phyloP scores from a whole-genome alignment of 1,140 invertebrate genomes.

The Carposina sasakii region DNA sequence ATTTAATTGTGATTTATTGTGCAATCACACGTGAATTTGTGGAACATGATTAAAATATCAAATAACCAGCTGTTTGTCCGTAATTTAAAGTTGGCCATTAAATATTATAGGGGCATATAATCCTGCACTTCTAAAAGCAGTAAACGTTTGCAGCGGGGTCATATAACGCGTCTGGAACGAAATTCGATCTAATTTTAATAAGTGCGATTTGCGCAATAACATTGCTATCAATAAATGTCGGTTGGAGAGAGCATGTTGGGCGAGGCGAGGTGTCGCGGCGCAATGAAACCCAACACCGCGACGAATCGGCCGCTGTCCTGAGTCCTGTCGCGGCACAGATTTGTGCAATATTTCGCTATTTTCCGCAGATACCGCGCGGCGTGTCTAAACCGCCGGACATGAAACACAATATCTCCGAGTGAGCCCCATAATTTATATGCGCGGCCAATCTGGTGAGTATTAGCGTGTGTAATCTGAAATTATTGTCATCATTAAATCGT shows the following conservation, averaged over 20 bases:
- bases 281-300: constrained; percentile 69
- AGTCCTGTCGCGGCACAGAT: constrained; percentile 65
- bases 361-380: constrained; percentile 60
- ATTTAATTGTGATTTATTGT: no score
- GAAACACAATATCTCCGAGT: constrained; percentile 68
- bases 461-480: constrained; percentile 45
- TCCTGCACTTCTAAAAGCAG: constrained; percentile 18
- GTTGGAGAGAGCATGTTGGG: constrained; percentile 29
- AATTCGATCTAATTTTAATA: constrained; percentile 40
- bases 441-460: constrained; percentile 40
- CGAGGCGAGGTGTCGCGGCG: constrained; percentile 41
- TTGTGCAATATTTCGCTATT: constrained; percentile 69
- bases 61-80: no score
- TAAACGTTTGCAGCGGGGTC: constrained; percentile 16
- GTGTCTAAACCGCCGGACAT: constrained; percentile 63
- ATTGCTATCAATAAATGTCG: constrained; percentile 56
- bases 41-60: no score
- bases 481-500: no score
- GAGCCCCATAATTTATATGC: constrained; percentile 64
- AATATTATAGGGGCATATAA: constrained; percentile 23
- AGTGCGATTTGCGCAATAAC: constrained; percentile 38
- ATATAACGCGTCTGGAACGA: constrained; percentile 22
- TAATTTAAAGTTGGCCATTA: no score
- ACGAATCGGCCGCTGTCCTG: constrained; percentile 67
- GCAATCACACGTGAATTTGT: no score